phyloP scores from a whole-genome alignment of 1,140 invertebrate genomes.

The Heterodera schachtii region DNA sequence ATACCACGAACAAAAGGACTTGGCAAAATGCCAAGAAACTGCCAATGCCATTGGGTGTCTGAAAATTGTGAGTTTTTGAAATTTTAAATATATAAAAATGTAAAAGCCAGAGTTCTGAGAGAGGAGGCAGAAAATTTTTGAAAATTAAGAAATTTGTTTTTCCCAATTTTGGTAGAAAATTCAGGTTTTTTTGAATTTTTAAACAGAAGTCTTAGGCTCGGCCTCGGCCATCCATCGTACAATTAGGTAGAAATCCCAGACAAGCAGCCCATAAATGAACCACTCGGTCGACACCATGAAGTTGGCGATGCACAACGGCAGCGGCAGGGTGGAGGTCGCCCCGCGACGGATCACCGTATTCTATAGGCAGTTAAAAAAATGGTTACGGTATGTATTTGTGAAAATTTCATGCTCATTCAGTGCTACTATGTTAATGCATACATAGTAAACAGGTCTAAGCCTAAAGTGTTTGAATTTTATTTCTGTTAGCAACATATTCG shows the following conservation, averaged over 20 bases:
- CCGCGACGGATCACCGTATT: conserved; percentile 61
- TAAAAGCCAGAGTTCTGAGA: no score
- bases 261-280: conserved; percentile 62
- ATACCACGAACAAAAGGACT: conserved; percentile 59
- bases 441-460: no score
- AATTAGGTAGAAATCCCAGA: conserved; percentile 62
- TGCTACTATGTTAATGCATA: no score
- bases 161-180: not conserved
- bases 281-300: conserved; percentile 64
- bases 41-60: conserved; percentile 64
- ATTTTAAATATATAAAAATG: no score
- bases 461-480: no score
- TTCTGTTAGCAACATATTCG: no score
- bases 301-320: conserved; percentile 65
- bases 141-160: not conserved
- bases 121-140: not conserved
- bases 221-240: conserved; percentile 40
- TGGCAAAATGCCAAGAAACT: conserved; percentile 58
- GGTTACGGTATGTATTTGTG: no score
- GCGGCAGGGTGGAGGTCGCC: conserved; percentile 63
- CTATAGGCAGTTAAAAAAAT: not conserved
- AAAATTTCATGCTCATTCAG: no score
- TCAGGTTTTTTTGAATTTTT: no score
- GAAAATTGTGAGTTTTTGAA: conserved; percentile 23
- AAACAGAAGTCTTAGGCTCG: no score